A percentile compares a stretch with the other conserved stretches of the same genome.
These are phyloP conservation scores for Onychorhynchus coronatus DNA, from an alignment of 2,113 vertebrate genomes.

Conservation along the genomic window DNA sequence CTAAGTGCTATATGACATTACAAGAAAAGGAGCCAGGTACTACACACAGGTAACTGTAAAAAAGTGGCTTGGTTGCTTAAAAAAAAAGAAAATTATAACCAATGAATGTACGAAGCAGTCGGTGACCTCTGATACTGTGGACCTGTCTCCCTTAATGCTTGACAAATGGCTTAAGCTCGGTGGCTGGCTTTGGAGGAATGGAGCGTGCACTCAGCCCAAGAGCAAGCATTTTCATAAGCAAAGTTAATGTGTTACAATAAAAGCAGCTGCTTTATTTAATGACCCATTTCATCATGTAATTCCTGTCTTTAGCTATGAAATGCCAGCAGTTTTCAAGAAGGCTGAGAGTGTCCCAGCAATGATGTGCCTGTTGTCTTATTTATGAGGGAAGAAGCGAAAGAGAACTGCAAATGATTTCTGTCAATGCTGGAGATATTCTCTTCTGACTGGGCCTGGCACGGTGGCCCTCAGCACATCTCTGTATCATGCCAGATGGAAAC, in stretches of 20 bases:
- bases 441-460: not conserved
- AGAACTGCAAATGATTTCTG: not conserved
- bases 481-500: not conserved
- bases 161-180: not conserved
- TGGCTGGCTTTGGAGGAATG: slow-evolving; percentile 17
- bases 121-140: not conserved
- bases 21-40: not conserved
- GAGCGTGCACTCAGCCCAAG: not conserved
- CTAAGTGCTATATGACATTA: not conserved
- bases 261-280: slow-evolving; percentile 60
- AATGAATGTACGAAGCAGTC: slow-evolving; percentile 14
- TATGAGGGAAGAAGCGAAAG: not conserved
- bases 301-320: slow-evolving; percentile 14
- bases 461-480: too few species aligned
- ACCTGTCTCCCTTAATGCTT: not conserved
- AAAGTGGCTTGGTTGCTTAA: not conserved
- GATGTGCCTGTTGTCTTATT: not conserved
- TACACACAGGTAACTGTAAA: not conserved
- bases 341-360: not conserved
- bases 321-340: slow-evolving; percentile 4
- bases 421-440: not conserved
- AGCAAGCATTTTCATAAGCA: slow-evolving; percentile 1
- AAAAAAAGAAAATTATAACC: not conserved
- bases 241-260: slow-evolving; percentile 60
- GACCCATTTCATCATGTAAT: slow-evolving; percentile 20